A percentile compares a stretch with the other conserved stretches of the same genome.
Conservation (phyloP, 2,888 invertebrate species). For the Cloeon dipterum region DNA sequence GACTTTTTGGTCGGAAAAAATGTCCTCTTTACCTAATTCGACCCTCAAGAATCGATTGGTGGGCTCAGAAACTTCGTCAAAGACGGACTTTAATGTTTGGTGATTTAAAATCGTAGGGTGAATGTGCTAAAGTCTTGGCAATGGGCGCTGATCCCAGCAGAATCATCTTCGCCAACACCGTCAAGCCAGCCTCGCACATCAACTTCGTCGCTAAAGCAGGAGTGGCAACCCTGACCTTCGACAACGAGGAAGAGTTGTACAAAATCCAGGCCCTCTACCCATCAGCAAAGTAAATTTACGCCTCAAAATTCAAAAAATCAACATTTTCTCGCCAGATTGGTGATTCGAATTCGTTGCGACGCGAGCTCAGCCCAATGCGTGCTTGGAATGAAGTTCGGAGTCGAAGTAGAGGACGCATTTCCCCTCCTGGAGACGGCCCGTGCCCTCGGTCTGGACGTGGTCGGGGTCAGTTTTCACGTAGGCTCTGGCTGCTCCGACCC, state of each 20-base stretch:
- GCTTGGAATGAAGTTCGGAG: slow-evolving; percentile 88
- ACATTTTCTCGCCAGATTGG: slow-evolving; percentile 43
- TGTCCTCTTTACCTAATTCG: too few relatives aligned
- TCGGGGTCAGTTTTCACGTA: slow-evolving; percentile 70
- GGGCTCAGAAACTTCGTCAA: too few relatives aligned
- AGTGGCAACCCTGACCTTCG: slow-evolving; percentile 75
- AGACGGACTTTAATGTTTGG: too few relatives aligned
- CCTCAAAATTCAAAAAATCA: too few relatives aligned
- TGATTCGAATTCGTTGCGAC: slow-evolving; percentile 74
- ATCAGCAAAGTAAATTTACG: slow-evolving; percentile 57
- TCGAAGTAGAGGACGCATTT: slow-evolving; percentile 59
- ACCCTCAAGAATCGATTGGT: too few relatives aligned
- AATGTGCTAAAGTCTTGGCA: slow-evolving; percentile 61
- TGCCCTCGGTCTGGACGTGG: slow-evolving; percentile 22
- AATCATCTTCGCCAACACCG: slow-evolving; percentile 91
- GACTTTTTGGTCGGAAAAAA: too few relatives aligned
- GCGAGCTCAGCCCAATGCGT: slow-evolving; percentile 66
- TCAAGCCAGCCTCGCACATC: slow-evolving; percentile 79
- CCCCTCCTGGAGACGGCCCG: slow-evolving; percentile 30
- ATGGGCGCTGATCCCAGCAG: slow-evolving; percentile 52
- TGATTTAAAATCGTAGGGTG: slow-evolving; percentile 29
- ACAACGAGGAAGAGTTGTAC: slow-evolving; percentile 76
- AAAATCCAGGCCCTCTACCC: slow-evolving; percentile 71
- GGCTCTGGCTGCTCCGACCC: slow-evolving; percentile 78
- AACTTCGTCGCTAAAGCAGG: slow-evolving; percentile 52